Evolutionary conservation across 2,797 vertebrate species (phyloP).

Genomic region (Pelodytes ibericus): DNA sequence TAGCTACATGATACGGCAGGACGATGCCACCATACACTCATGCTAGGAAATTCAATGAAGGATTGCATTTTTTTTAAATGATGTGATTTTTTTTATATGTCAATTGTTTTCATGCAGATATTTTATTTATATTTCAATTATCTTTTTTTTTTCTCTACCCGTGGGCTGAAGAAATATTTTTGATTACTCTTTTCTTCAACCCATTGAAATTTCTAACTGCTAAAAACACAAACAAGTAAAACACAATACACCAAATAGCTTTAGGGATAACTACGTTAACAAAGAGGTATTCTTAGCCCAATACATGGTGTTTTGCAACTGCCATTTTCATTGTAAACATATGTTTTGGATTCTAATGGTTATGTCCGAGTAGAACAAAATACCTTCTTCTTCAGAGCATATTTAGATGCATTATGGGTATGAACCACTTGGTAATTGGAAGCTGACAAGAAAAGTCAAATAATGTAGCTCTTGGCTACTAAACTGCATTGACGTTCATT

Average conservation of each 20-base stretch:
- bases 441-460: not conserved
- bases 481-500: too few species aligned
- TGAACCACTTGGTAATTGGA: not conserved
- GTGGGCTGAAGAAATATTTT: constrained; percentile 75
- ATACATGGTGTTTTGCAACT: constrained; percentile 30
- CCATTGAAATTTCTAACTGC: constrained; percentile 61
- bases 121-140: constrained; percentile 82
- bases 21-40: constrained; percentile 76
- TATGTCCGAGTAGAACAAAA: constrained; percentile 15
- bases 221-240: constrained; percentile 6
- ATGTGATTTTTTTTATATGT: constrained; percentile 68
- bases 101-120: constrained; percentile 77
- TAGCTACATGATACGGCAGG: constrained; percentile 76
- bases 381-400: not conserved
- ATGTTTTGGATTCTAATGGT: constrained; percentile 10
- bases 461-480: too few species aligned
- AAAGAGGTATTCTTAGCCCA: constrained; percentile 24
- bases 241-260: constrained; percentile 13
- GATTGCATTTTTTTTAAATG: constrained; percentile 82
- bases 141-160: constrained; percentile 78
- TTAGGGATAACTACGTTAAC: constrained; percentile 23
- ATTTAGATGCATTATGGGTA: not conserved
- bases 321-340: constrained; percentile 6
- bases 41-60: constrained; percentile 74
- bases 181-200: constrained; percentile 68